A percentile compares a stretch with the other conserved stretches of the same genome.
Conservation (phyloP, 2,797 vertebrate species). For the Pithecia hirsuta region DNA sequence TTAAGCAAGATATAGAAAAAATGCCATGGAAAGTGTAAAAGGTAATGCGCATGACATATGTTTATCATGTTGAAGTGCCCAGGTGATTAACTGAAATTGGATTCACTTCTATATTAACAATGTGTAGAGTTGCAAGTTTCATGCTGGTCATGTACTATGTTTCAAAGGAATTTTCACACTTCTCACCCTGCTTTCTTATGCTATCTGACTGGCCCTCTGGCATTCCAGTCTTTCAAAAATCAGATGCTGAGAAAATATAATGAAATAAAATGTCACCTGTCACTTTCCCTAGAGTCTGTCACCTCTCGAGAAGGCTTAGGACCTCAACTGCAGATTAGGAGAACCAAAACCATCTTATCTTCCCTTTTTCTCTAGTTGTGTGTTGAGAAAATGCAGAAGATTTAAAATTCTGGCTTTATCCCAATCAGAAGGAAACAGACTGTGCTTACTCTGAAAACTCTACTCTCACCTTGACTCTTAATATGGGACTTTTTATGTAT, state of each 20-base stretch:
- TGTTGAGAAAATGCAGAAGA: background rate
- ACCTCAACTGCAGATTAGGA: background rate
- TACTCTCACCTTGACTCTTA: background rate
- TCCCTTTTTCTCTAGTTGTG: background rate
- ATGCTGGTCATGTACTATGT: background rate
- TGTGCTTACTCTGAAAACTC: background rate
- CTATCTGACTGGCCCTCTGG: background rate
- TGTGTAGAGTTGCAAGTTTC: background rate
- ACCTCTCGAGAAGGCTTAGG: background rate
- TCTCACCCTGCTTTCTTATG: background rate
- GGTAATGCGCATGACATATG: background rate
- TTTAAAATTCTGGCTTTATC: background rate
- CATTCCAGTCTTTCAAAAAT: background rate
- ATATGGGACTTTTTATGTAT: background rate
- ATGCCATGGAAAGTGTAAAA: background rate
- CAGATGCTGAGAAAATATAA: background rate
- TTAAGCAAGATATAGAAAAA: background rate
- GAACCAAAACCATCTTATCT: background rate
- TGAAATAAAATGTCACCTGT: background rate
- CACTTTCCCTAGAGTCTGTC: background rate
- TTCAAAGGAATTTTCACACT: background rate
- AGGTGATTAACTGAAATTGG: background rate
- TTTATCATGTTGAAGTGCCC: background rate
- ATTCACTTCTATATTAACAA: background rate
- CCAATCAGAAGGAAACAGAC: background rate